Percentiles rank a stretch among this genome's conserved stretches.
phyloP scores from a whole-genome alignment of 2,113 vertebrate species.

The Illadopsis cleaveri region DNA sequence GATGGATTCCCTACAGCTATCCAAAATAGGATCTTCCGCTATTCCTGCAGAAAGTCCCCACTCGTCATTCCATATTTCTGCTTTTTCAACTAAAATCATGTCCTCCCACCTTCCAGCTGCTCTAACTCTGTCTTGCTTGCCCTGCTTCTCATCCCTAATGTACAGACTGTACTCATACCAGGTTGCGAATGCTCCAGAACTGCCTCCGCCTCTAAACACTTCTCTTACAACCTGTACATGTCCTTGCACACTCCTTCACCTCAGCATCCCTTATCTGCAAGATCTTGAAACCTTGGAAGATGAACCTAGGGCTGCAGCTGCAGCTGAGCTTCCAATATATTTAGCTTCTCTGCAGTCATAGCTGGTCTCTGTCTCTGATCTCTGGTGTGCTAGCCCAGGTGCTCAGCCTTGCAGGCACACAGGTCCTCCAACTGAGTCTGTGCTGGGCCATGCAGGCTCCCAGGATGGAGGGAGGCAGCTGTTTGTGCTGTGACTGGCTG shows the following conservation, averaged over 20 bases:
- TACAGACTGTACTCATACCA: not conserved
- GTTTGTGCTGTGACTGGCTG: not conserved
- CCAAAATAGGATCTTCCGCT: not conserved
- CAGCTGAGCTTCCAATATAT: not conserved
- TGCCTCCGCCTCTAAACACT: not conserved
- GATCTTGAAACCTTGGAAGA: not conserved
- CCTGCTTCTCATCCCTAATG: not conserved
- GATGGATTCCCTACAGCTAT: not conserved
- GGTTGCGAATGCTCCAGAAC: not conserved
- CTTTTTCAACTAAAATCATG: not conserved
- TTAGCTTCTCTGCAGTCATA: not conserved
- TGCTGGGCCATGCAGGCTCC: not conserved
- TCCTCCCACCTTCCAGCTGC: conserved; percentile 40
- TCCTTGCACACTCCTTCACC: not conserved
- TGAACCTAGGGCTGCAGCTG: not conserved
- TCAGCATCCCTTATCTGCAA: not conserved
- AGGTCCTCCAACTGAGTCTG: fast-evolving
- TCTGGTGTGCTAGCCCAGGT: not conserved
- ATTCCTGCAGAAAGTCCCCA: not conserved
- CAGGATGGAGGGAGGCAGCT: not conserved
- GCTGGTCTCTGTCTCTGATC: not conserved
- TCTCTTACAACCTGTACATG: not conserved
- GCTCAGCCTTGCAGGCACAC: not conserved
- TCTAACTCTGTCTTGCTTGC: not conserved
- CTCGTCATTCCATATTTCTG: not conserved